Evolutionary conservation across 2,888 invertebrate species (phyloP), one percentile per base, ranked within the genome.

Genomic region (Drosophila hamatofila): DNA sequence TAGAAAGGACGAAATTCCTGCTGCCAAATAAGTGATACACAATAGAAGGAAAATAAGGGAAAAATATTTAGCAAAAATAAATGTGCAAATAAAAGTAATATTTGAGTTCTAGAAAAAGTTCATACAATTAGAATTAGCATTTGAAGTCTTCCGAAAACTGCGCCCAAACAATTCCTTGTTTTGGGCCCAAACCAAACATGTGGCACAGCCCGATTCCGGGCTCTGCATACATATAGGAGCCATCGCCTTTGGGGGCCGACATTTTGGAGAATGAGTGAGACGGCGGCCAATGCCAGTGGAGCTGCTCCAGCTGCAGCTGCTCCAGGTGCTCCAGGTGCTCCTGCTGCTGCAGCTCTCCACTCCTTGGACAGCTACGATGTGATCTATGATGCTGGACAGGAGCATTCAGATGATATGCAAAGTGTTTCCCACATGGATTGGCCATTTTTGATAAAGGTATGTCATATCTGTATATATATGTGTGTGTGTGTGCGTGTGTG

Each of bases 391-490:
- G 77, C 33, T 33, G 49, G 75, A 8, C 82, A 86, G 64, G 86
- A 83, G 30, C 83, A 88, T 35, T 12, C 33, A n/a, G 91, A 87
- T 57, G 89, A 89, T 56, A 67, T 83, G 33, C 81, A 77, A 66
- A 88, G 84, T 48, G 75, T 89, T 39, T 77, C 80, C 18, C 90
- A 91, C 64, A 68, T 92, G 74, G 92, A 92, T 78, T 92, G 92
- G 92, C 92, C 92, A 51, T 92, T 92, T 74, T 82, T 92, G 62
- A 92, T 92, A 69, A 92, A 92, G 92, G 92, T 92, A 77, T 81
- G 83, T 82, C 18, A 33, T 16, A 5, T 33, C 37, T 56, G 46
- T 33, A 9, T 48, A 11, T 6, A 12, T 21, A 0, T 18, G 11
- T 11, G 8, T 44, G n/a, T 54, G 23, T 16, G 23, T 23, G 2